Evolutionary conservation across 2,888 invertebrate genomes (phyloP), one percentile per base, ranked within the genome.

Genomic region (Thera obeliscata): DNA sequence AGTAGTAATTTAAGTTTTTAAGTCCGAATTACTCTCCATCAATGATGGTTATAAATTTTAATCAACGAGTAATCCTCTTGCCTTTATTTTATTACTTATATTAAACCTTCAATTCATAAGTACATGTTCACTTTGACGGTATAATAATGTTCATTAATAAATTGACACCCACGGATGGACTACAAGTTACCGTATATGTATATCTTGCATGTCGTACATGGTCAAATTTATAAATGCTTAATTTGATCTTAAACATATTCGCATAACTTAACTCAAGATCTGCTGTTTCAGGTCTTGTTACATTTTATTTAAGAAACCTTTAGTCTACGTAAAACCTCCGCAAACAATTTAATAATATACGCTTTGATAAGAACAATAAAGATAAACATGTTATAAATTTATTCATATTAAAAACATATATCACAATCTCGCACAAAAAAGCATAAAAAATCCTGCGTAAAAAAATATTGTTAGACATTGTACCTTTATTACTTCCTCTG

Each of bases 391-490:
- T 56, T 55, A 66, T 66, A 69, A 64, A 61, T 66, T 69, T 66
- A 69, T 69, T 69, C 66, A 66, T 73, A 74, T 74, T 76, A 72
- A 73, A 73, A 68, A 61, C 67, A 67, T 69, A 70, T 63, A 68
- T 74, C 71, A 68, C 70, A 73, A 74, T 67, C 54, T 67, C 64
- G 52, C 61, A 56, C 56, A 54, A 38, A 66, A 60, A 66, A 63
- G 66, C 61, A 68, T 69, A 69, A 72, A 72, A 73, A 71, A 69
- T 67, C 62, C 71, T 76, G 46, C 71, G 72, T 76, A 74, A 73
- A 76, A 76, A 76, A 69, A 75, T 73, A 73, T 73, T 70, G 73
- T 72, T 68, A 69, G 72, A 72, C 73, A 73, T 73, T 73, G 73
- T 75, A 73, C 75, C 73, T 75, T 73, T 75, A 74, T 73, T 74